Conservation (phyloP, 1,140 invertebrate genomes). For the Zaprionus tsacasi region DNA sequence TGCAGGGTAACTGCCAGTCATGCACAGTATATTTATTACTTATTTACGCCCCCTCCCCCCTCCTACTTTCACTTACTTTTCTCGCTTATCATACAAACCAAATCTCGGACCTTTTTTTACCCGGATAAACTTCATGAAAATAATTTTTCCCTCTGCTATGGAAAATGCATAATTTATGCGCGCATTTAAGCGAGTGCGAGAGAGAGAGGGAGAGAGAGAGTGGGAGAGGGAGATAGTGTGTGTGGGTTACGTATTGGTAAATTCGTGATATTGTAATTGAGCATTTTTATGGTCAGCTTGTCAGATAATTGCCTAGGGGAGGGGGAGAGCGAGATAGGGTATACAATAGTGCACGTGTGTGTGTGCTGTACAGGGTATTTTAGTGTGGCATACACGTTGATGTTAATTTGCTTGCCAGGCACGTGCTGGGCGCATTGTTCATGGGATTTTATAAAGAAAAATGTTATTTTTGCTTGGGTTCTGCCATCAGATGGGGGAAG, state of each 20-base stretch:
- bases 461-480: constrained; percentile 30
- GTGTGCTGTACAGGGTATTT: background rate
- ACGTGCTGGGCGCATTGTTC: constrained; percentile 61
- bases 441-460: constrained; percentile 56
- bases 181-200: constrained; percentile 5
- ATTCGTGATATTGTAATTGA: constrained; percentile 60
- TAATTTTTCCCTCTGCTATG: constrained; percentile 2
- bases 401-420: constrained; percentile 66
- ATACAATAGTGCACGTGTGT: background rate
- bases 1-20: background rate
- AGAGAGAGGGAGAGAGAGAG: constrained; percentile 1
- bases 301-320: constrained; percentile 58
- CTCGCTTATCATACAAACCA: constrained; percentile 11
- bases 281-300: constrained; percentile 69
- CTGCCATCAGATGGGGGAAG: background rate
- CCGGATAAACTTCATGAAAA: constrained; percentile 23
- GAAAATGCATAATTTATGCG: constrained; percentile 45
- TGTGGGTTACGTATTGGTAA: constrained; percentile 40
- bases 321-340: background rate
- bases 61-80: background rate
- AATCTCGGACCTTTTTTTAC: constrained; percentile 18
- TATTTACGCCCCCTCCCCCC: background rate
- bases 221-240: constrained; percentile 13
- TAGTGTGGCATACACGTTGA: background rate
- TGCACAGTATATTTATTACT: background rate